phyloP scores from a whole-genome alignment of 2,113 vertebrate species.

The Rhombomys opimus region DNA sequence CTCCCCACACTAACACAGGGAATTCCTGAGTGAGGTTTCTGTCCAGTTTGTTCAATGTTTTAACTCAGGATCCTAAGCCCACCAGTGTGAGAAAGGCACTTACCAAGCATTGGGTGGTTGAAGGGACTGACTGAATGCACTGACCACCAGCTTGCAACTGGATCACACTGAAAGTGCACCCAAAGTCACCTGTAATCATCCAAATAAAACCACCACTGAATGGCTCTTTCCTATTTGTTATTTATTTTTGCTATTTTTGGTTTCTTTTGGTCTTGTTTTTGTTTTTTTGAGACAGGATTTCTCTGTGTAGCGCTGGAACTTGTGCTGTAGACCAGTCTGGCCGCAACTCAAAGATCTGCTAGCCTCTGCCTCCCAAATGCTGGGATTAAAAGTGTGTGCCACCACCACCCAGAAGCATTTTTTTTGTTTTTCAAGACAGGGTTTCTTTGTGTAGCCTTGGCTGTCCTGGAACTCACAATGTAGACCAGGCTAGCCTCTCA shows the following conservation, averaged over 20 bases:
- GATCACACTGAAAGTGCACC: not conserved
- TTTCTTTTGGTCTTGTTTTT: not conserved
- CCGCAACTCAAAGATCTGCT: not conserved
- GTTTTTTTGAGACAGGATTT: not conserved
- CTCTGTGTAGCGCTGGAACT: not conserved
- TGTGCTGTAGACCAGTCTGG: not conserved
- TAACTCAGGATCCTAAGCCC: not conserved
- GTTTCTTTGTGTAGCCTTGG: not conserved
- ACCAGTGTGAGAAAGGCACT: not conserved
- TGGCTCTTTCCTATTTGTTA: not conserved
- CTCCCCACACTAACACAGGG: not conserved
- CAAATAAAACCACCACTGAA: conserved; percentile 47
- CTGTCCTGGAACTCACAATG: not conserved
- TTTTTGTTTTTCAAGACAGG: not conserved
- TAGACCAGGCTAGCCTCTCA: not conserved
- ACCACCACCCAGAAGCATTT: not conserved
- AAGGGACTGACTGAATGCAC: not conserved
- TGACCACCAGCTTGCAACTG: not conserved
- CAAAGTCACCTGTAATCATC: not conserved
- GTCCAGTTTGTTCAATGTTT: not conserved
- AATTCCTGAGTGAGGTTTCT: not conserved
- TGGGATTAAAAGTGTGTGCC: not conserved
- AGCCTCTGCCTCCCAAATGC: not conserved
- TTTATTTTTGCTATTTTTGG: not conserved
- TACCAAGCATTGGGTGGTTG: not conserved